Percentiles rank a stretch among this genome's conserved stretches.
Conservation (phyloP, 2,113 vertebrate species). For the Chloropsis cyanopogon region DNA sequence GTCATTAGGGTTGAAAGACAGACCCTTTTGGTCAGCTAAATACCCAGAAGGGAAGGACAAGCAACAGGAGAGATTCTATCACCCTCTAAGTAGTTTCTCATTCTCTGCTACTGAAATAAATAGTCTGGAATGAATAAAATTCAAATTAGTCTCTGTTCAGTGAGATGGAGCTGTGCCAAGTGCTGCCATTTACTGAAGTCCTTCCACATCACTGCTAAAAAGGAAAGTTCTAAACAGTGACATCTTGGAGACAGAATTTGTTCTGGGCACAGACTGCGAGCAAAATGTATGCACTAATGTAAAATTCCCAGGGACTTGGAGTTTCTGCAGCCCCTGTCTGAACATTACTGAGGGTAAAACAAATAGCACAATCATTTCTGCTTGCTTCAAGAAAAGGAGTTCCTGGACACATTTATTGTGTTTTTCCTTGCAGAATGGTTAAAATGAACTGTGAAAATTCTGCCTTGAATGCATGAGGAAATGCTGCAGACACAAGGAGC, state of each 20-base stretch:
- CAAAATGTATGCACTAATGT: background rate
- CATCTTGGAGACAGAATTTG: background rate
- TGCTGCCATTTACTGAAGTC: background rate
- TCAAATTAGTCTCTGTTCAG: background rate
- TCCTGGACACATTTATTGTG: background rate
- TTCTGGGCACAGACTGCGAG: background rate
- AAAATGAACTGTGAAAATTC: background rate
- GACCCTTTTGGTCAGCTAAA: background rate
- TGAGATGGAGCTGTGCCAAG: background rate
- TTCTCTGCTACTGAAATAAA: background rate
- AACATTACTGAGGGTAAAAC: background rate
- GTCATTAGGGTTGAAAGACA: background rate
- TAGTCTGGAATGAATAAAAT: background rate
- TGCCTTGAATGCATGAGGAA: background rate
- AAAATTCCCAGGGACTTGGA: background rate
- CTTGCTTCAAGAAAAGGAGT: background rate
- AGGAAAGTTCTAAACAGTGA: background rate
- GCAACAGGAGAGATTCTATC: background rate
- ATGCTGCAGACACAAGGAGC: background rate
- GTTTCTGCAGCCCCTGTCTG: background rate
- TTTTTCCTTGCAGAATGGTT: background rate
- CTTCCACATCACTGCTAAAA: background rate
- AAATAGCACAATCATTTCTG: background rate
- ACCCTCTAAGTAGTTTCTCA: background rate
- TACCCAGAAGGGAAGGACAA: background rate